Evolutionary conservation across 1,140 invertebrate species (phyloP).

Genomic region (Zaprionus lachaisei): DNA sequence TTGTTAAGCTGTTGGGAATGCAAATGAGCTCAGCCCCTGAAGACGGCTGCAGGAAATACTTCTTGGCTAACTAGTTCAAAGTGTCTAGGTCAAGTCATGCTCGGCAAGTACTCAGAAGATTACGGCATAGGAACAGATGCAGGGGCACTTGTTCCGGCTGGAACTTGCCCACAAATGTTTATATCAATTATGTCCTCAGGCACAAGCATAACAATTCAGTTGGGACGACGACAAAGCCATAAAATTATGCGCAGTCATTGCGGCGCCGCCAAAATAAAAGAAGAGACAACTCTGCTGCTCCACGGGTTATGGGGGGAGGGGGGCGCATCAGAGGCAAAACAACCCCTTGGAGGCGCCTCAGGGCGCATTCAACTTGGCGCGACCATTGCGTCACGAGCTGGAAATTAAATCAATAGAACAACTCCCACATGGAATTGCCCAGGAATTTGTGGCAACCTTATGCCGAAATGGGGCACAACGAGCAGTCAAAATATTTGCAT

Average conservation of each 20-base stretch:
- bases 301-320: constrained; percentile 17
- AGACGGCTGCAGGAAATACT: not conserved
- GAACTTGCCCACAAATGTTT: constrained; percentile 32
- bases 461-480: constrained; percentile 56
- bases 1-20: not conserved
- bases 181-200: constrained; percentile 56
- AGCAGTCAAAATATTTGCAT: constrained; percentile 59
- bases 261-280: constrained; percentile 57
- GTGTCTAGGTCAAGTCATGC: constrained; percentile 70
- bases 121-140: not conserved
- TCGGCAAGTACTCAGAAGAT: not conserved
- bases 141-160: not conserved
- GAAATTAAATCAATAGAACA: constrained; percentile 78
- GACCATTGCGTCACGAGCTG: constrained; percentile 68
- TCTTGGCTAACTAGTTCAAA: constrained; percentile 38
- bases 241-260: constrained; percentile 79
- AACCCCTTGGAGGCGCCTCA: constrained; percentile 68
- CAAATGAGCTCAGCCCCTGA: constrained; percentile 9
- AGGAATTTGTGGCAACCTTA: not conserved
- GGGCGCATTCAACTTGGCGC: constrained; percentile 69
- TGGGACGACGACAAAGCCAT: constrained; percentile 55
- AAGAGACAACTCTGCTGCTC: constrained; percentile 22
- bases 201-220: constrained; percentile 20
- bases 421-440: constrained; percentile 61
- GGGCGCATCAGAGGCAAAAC: constrained; percentile 49